phyloP scores from a whole-genome alignment of 1,140 invertebrate species.

The Drosophila sechellia region DNA sequence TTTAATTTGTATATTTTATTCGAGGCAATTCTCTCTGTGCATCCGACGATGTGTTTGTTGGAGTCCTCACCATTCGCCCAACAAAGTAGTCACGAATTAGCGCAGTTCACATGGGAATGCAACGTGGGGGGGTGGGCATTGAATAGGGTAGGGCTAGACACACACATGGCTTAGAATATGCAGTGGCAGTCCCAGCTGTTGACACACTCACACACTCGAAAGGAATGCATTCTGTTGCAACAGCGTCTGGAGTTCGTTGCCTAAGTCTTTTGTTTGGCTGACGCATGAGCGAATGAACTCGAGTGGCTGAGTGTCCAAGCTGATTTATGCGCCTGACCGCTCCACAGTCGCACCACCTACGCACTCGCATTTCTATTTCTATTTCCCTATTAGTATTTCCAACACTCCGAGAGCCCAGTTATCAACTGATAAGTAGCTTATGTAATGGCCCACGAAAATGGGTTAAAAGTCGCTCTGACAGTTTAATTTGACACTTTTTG shows the following conservation, averaged over 20 bases:
- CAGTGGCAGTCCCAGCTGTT: constrained; percentile 61
- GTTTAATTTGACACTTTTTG: constrained; percentile 79
- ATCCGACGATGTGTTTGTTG: constrained; percentile 11
- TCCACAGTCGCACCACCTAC: constrained; percentile 57
- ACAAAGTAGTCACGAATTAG: constrained; percentile 81
- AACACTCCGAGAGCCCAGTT: constrained; percentile 60
- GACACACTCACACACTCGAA: constrained; percentile 39
- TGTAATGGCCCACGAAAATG: constrained; percentile 73
- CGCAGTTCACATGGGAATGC: constrained; percentile 59
- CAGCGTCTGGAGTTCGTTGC: constrained; percentile 66
- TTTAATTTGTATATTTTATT: background rate
- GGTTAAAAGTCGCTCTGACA: constrained; percentile 77
- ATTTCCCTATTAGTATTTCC: constrained; percentile 64
- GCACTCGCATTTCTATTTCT: constrained; percentile 54
- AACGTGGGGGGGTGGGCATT: constrained; percentile 15
- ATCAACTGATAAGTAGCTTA: constrained; percentile 82
- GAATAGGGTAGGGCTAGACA: constrained; percentile 28
- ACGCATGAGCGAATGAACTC: constrained; percentile 70
- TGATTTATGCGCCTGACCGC: constrained; percentile 78
- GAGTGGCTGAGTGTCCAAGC: constrained; percentile 59
- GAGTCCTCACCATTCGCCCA: constrained; percentile 50
- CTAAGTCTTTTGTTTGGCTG: constrained; percentile 78
- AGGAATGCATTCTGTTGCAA: constrained; percentile 70
- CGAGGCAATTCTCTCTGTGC: constrained; percentile 11
- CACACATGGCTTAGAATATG: constrained; percentile 70